Percentiles rank a stretch among this genome's conserved stretches.
These are phyloP conservation scores for Montifringilla adamsi DNA, from an alignment of 2,113 vertebrate species.

Conservation along the genomic window DNA sequence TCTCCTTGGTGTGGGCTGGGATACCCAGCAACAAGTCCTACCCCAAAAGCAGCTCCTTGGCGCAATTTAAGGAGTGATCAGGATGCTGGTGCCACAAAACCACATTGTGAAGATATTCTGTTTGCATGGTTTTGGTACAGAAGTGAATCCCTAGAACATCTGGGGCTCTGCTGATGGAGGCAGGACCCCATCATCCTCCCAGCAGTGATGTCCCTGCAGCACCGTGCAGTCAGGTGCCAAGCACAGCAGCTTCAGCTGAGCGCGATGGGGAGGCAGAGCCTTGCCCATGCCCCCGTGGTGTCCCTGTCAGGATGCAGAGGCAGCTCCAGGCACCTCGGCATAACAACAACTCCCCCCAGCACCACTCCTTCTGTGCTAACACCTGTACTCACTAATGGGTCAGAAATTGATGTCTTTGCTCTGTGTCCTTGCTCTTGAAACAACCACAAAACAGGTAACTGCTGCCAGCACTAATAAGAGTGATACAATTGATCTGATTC, in stretches of 20 bases:
- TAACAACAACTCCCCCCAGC: fast-evolving
- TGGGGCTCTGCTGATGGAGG: background rate
- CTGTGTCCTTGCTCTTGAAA: background rate
- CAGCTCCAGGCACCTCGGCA: background rate
- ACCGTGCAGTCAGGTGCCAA: background rate
- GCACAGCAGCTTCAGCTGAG: background rate
- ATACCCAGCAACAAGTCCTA: fast-evolving
- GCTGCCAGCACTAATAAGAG: background rate
- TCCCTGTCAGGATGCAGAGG: background rate
- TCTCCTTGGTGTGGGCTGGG: background rate
- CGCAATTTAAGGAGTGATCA: background rate
- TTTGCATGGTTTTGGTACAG: background rate
- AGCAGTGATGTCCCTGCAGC: background rate
- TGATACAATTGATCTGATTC: background rate
- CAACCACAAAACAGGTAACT: background rate
- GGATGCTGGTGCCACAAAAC: background rate
- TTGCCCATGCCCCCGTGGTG: background rate
- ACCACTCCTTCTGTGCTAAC: background rate
- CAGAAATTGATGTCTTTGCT: background rate
- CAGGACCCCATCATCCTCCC: fast-evolving
- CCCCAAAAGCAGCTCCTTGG: background rate
- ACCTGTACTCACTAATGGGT: fast-evolving
- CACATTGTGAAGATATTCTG: fast-evolving
- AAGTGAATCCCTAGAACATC: background rate
- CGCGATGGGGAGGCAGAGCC: background rate